Evolutionary conservation across 2,888 invertebrate genomes (phyloP), one percentile per base, ranked within the genome.

Genomic region (Sisyra nigra): DNA sequence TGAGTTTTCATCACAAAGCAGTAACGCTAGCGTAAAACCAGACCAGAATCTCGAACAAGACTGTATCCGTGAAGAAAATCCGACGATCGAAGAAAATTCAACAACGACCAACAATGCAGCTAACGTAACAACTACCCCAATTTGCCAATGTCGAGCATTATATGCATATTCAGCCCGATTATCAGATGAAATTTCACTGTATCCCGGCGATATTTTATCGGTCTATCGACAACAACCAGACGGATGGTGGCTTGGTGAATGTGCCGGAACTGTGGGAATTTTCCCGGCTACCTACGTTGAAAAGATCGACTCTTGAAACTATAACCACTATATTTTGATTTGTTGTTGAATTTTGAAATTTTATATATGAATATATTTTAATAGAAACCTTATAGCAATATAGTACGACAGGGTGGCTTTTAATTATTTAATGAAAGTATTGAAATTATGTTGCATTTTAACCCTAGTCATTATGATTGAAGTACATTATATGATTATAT

Each of bases 221-320:
- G 82, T 93, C 31, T 87, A 86, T 58, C 80, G 84, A 54, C 91
- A 92, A 57, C 88, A 89, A 60, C 84, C 83, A 29, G 89, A 91
- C 55, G 92, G 89, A 31, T 93, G 93, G 93, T 93, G 92, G 92
- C 72, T 87, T 45, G 93, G 92, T 3, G 87, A 91, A 54, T 70
- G 89, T 45, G 77, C 79, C 54, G 87, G 91, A 35, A 73, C 74
- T 48, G 78, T 85, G 47, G 93, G 93, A 18, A 89, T 91, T 52
- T 93, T 93, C 57, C 93, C 93, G 0, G 91, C 92, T 0, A 92
- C 91, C 1, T 93, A 93, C 57, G 92, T 93, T 7, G 85, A 92
- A 67, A 80, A 86, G 61, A 74, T 85, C 48, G 62, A 56, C 3
- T 11, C 31, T 6, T 13, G 55, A 37, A 18, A 35, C 39, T 38